Evolutionary conservation across 2,888 invertebrate species (phyloP), one percentile per base, ranked within the genome.

Genomic region (Drosophila heteroneura): DNA sequence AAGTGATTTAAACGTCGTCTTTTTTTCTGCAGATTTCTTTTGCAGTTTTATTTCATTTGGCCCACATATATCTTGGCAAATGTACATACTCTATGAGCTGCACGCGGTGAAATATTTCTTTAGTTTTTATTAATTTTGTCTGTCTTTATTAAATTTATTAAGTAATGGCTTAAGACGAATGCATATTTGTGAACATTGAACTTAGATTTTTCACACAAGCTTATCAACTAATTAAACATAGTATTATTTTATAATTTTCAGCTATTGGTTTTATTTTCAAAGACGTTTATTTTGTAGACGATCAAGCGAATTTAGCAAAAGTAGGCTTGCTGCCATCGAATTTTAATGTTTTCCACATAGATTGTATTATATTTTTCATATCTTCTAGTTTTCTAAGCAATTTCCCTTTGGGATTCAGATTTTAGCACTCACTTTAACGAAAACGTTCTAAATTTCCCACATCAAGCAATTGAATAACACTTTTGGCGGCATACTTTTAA

Each of bases 1-100:
- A 56, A 58, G 67, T 77, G 78, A 81, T 81, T 81, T 78, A 81
- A 63, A 22, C 58, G 44, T 41, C 28, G n/a, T 41, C 64, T 12
- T 35, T 63, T 47, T 52, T 35, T 39, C 32, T 5, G 32, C 30
- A 65, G 32, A 33, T 28, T 59, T 33, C 14, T 37, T n/a, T 32
- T n/a, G 19, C 49, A 41, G 35, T 51, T 70, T 41, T 37, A 30
- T 22, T 37, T 37, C 30, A 58, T 30, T 32, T 22, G 44, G 44
- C 44, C 58, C 44, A 44, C 32, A 58, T 58, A 32, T 22, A 16
- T 30, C 58, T 44, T 22, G 32, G 3, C 32, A 44, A 26, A 26
- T 32, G 5, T 28, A 14, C 19, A 39, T n/a, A 39, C 5, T n/a
- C 7, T 16, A 4, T 5, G 26, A 7, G 22, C 37, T 37, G 7